Base-by-base conservation (phyloP, 2,797 vertebrate species). In the Rhinogobio ventralis region DNA sequence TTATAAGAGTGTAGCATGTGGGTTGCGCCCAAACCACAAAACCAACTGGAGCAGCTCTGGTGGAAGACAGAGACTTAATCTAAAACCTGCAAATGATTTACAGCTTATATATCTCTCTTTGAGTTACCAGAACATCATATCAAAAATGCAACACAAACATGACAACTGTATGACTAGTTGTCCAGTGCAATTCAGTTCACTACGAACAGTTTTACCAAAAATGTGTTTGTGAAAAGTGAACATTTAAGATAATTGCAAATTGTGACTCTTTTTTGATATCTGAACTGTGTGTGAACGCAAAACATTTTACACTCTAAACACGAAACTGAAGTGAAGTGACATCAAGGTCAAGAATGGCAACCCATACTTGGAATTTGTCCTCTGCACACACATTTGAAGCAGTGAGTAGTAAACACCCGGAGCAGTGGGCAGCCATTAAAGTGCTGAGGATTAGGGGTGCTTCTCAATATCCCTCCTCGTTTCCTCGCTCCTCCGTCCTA, bases 281-380 rank as follows among this genome's bases (percentile, higher is more conserved):
- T 23, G 33, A 39, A 39, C 4, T 20, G 11, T 11, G 20, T 68
- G 19, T 11, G 9, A 68, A 39, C 4, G 0, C 66, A 39, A 68
- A 42, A 72, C 69, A 25, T 72, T 46, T 46, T n/a, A 20, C 42
- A 72, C 42, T 71, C 39, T 46, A 72, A 72, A 25, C 39, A 71
- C 23, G 7, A 68, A 68, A 20, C 51, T 14, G 45, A 46, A 46
- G 45, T 14, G 45, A 46, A 46, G 10, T 46, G 45, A 46, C 39
- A 0, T 42, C 1, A 42, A 42, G 39, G 39, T 42, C 39, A 42
- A 42, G 39, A 2, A 42, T 42, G 39, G 39, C 39, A 42, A 46
- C 45, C 13, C 3, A 13, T 46, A 13, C 10, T 46, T 46, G 45
- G 45, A 46, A 46, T 46, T 46, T 46, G 11, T 14, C 45, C 45